Conservation (phyloP, 1,140 invertebrate species). For the Caerostris darwini region DNA sequence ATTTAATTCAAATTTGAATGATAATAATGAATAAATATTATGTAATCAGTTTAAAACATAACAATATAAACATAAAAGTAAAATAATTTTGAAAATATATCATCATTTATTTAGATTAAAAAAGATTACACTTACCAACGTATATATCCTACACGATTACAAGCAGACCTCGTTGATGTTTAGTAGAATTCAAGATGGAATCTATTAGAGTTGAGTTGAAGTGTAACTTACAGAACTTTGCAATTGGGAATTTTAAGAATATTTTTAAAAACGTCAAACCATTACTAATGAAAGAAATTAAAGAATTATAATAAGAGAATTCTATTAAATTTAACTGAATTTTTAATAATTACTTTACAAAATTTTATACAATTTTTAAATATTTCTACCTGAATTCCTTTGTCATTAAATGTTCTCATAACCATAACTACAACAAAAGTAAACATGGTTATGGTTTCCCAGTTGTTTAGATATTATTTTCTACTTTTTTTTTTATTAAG, state of each 20-base stretch:
- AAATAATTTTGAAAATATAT: not conserved
- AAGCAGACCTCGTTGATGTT: no score
- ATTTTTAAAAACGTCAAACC: no score
- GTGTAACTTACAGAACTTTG: not conserved
- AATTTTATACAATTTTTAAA: not conserved
- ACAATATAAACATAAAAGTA: not conserved
- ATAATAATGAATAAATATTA: no score
- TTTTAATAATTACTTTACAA: no score
- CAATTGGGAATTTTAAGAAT: no score
- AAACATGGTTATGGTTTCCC: constrained; percentile 64
- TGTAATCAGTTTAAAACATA: no score
- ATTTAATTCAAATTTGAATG: no score
- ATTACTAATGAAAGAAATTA: no score
- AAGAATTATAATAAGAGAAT: no score
- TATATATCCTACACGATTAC: no score
- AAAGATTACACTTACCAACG: not conserved
- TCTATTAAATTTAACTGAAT: no score
- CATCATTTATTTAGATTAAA: not conserved
- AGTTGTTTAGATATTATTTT: constrained; percentile 42
- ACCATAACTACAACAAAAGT: constrained; percentile 34
- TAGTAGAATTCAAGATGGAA: not conserved
- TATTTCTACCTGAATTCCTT: not conserved
- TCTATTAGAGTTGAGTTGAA: not conserved
- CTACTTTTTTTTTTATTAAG: constrained; percentile 1
- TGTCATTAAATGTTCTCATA: not conserved